These are phyloP conservation scores for Eciton burchellii DNA, from an alignment of 1,140 invertebrate species.

Conservation along the genomic window DNA sequence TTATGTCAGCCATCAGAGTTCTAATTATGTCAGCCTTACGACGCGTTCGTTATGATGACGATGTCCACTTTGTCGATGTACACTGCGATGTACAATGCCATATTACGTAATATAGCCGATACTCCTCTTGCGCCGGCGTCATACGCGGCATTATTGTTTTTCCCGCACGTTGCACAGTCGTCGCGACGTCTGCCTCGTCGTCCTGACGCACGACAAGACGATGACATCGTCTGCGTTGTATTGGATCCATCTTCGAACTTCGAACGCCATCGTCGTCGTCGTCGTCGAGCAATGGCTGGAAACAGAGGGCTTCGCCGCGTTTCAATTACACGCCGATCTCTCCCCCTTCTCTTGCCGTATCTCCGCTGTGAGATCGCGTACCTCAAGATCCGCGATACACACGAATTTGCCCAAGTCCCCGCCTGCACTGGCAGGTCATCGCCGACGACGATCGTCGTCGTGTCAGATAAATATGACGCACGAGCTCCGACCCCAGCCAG, in stretches of 20 bases:
- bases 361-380: background rate
- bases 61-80: constrained; percentile 41
- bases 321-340: constrained; percentile 63
- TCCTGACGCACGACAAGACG: constrained; percentile 26
- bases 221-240: constrained; percentile 13
- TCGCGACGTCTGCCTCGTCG: constrained; percentile 18
- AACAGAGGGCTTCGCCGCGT: constrained; percentile 18
- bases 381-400: constrained; percentile 55
- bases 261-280: background rate
- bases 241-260: constrained; percentile 28
- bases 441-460: constrained; percentile 27
- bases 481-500: constrained; percentile 25
- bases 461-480: constrained; percentile 71
- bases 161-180: constrained; percentile 16
- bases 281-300: background rate
- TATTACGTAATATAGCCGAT: constrained; percentile 51
- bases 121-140: background rate
- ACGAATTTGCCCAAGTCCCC: constrained; percentile 66
- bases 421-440: constrained; percentile 16
- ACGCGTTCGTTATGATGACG: constrained; percentile 41
- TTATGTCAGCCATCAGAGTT: constrained; percentile 30
- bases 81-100: constrained; percentile 23
- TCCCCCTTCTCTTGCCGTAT: background rate
- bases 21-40: constrained; percentile 49
- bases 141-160: constrained; percentile 44